These are phyloP conservation scores for Scelioninae gen. 1 DNA, from an alignment of 2,888 invertebrate genomes.

Conservation along the genomic window DNA sequence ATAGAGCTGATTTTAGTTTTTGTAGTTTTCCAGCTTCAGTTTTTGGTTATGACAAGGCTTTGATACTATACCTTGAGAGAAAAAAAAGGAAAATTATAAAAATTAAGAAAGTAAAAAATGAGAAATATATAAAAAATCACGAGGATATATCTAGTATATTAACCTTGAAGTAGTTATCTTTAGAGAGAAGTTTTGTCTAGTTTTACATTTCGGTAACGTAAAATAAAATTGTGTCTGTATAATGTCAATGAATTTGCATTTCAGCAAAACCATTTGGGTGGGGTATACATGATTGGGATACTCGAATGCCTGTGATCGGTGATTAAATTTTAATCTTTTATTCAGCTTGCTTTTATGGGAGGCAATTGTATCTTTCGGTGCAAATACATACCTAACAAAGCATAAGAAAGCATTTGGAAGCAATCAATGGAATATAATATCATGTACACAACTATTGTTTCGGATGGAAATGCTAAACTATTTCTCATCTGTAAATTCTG, in stretches of 20 bases:
- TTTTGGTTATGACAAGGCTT: not conserved
- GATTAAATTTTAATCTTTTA: constrained; percentile 4
- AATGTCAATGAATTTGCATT: constrained; percentile 6
- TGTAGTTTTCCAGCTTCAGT: constrained; percentile 6
- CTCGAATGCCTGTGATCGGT: constrained; percentile 12
- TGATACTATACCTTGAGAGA: not conserved
- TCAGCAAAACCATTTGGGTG: constrained; percentile 5
- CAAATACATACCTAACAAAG: too few species aligned
- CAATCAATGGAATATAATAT: too few species aligned
- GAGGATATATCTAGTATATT: too few species aligned
- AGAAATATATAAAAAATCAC: too few species aligned
- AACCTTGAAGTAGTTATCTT: not conserved
- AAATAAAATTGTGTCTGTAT: not conserved
- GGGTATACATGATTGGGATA: constrained; percentile 5
- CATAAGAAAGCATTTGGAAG: too few species aligned
- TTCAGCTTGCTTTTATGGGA: constrained; percentile 5
- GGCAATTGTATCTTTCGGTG: constrained; percentile 6
- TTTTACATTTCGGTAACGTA: constrained; percentile 5
- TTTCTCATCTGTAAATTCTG: too few species aligned
- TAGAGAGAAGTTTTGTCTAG: not conserved
- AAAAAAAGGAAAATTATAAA: not conserved
- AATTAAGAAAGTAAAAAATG: too few species aligned
- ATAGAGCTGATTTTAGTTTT: too few species aligned
- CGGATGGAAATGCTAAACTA: too few species aligned
- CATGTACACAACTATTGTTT: too few species aligned